Evolutionary conservation across 2,888 invertebrate genomes (phyloP), one percentile per base, ranked within the genome.

Genomic region (Penaeus monodon): DNA sequence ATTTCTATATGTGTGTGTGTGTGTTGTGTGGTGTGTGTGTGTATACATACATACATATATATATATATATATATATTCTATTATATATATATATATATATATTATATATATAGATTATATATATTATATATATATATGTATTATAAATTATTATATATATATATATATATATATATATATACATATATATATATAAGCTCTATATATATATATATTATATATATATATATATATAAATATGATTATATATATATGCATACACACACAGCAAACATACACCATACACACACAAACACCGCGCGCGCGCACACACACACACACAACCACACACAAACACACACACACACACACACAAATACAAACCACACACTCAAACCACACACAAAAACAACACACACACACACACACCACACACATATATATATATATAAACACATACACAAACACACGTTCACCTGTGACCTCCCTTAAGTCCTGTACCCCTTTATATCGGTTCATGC

Each of bases 31-130:
- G 33, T 33, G 44, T 76, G 44, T 44, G 44, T 76, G n/a, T 76
- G 44, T 76, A 49, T 76, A 76, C 44, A 49, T 77, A 77, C 6
- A 14, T 77, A 77, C 6, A n/a, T 77, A 49, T 49, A n/a, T 77
- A 77, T 49, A n/a, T 77, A 38, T 77, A 12, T 49, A 77, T 76
- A 44, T 29, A 29, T 76, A 44, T n/a, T n/a, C n/a, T n/a, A n/a
- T n/a, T 76, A 29, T 76, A 44, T 76, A 29, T 76, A 44, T 76
- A 29, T 29, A 44, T 76, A 76, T 76, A 44, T 76, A 76, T 38
- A 76, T n/a, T 76, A 66, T n/a, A 66, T 4, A 6, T 66, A 6
- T 66, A 66, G 2, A 66, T 66, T 2, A n/a, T n/a, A 4, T 4
- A 4, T 4, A n/a, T 12, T 68, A 68, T 68, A 68, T 68, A 68